Evolutionary conservation across 2,888 invertebrate genomes (phyloP).

Genomic region (Drosophila rellima): DNA sequence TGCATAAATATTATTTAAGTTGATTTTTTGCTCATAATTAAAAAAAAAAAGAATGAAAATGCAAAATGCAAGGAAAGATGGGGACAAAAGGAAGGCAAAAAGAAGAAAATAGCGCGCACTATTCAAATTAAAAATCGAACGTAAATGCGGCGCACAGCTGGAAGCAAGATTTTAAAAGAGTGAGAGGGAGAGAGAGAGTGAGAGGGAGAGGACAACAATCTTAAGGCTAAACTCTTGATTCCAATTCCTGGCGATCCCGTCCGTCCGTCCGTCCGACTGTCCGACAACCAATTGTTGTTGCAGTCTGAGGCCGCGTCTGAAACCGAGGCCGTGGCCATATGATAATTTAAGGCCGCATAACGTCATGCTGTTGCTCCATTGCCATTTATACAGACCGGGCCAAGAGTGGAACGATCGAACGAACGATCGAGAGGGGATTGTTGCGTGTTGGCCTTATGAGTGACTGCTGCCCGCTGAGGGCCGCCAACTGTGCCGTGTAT

Average conservation of each 20-base stretch:
- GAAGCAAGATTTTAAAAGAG: constrained; percentile 60
- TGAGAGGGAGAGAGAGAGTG: constrained; percentile 34
- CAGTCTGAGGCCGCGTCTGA: constrained; percentile 38
- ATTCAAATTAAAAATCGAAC: constrained; percentile 83
- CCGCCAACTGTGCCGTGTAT: constrained; percentile 82
- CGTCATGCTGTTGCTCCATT: constrained; percentile 81
- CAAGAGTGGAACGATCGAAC: constrained; percentile 3
- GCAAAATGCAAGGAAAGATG: not conserved
- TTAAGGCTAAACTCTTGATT: constrained; percentile 39
- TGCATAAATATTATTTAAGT: constrained; percentile 81
- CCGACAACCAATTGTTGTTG: constrained; percentile 56
- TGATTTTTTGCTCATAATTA: constrained; percentile 76
- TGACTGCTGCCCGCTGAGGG: constrained; percentile 77
- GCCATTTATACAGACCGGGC: constrained; percentile 75
- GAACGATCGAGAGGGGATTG: constrained; percentile 50
- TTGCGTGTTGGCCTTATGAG: constrained; percentile 79
- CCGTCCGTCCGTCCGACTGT: not conserved
- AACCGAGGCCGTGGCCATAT: constrained; percentile 64
- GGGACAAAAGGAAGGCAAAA: constrained; percentile 10
- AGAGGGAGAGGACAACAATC: constrained; percentile 27
- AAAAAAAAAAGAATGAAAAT: constrained; percentile 45
- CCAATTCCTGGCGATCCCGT: constrained; percentile 51
- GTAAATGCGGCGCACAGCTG: constrained; percentile 81
- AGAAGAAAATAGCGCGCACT: constrained; percentile 50
- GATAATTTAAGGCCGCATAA: constrained; percentile 83